Conservation (phyloP, 2,797 vertebrate species). For the Trematomus bernacchii region DNA sequence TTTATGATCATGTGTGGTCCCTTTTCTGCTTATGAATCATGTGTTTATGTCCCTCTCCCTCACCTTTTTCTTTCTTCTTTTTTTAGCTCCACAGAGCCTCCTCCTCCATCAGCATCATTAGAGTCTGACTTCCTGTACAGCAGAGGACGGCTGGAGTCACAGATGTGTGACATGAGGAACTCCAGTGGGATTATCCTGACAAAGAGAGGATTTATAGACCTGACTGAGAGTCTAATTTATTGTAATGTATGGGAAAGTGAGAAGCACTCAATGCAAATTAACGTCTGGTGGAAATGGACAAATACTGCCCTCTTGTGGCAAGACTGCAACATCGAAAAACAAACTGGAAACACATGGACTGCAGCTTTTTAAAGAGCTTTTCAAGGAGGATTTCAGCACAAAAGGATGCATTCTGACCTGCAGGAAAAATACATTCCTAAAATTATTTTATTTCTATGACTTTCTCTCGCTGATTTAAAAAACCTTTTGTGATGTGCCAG, state of each 20-base stretch:
- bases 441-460: neutral
- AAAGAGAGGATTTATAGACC: conserved; percentile 12
- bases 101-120: conserved; percentile 82
- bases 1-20: conserved; percentile 36
- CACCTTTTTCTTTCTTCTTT: conserved; percentile 15
- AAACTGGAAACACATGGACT: neutral
- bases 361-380: neutral
- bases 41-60: conserved; percentile 10
- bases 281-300: neutral
- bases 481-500: conserved; percentile 37
- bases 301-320: conserved; percentile 58
- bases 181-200: neutral
- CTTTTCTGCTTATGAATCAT: conserved; percentile 36
- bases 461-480: conserved; percentile 25
- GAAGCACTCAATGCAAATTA: neutral
- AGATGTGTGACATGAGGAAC: neutral
- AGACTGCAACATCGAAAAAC: neutral
- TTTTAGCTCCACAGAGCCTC: conserved; percentile 77
- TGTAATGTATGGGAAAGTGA: conserved; percentile 35
- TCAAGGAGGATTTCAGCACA: neutral
- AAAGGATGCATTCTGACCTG: neutral
- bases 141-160: neutral
- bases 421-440: neutral
- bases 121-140: conserved; percentile 57
- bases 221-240: conserved; percentile 23